A percentile compares a stretch with the other conserved stretches of the same genome.
phyloP scores from a whole-genome alignment of 2,888 invertebrate genomes.

The Sesia bembeciformis region DNA sequence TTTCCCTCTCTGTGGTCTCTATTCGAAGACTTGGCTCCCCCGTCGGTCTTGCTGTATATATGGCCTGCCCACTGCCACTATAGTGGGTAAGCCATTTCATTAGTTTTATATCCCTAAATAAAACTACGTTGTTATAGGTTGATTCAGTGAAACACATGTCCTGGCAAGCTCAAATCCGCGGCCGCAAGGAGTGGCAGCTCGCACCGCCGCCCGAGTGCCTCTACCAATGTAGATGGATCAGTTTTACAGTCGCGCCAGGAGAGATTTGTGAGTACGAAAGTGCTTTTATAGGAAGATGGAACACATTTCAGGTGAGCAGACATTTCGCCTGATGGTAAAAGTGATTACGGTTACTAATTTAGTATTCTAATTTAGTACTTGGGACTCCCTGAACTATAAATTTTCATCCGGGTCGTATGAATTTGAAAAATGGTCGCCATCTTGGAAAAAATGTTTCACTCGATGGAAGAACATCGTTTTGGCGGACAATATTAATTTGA shows the following conservation, averaged over 20 bases:
- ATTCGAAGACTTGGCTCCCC: neutral
- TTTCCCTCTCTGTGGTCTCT: neutral
- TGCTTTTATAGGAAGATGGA: neutral
- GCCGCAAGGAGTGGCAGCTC: constrained; percentile 90
- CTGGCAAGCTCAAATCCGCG: constrained; percentile 97
- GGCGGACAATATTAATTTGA: too few species aligned
- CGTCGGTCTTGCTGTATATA: neutral
- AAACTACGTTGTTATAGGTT: constrained; percentile 73
- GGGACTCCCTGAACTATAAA: too few species aligned
- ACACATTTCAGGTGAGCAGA: too few species aligned
- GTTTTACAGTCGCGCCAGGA: constrained; percentile 85
- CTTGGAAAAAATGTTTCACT: too few species aligned
- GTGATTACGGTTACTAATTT: too few species aligned
- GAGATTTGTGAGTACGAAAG: constrained; percentile 85
- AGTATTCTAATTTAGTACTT: too few species aligned
- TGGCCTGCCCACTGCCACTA: neutral
- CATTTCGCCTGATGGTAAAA: too few species aligned
- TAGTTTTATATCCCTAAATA: too few species aligned
- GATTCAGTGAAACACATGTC: constrained; percentile 95
- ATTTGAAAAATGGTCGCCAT: too few species aligned
- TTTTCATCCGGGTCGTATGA: too few species aligned
- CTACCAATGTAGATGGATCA: constrained; percentile 80
- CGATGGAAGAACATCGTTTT: too few species aligned
- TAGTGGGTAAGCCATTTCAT: neutral
- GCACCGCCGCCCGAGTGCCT: constrained; percentile 95